Percentiles rank a stretch among this genome's conserved stretches.
Evolutionary conservation across 2,113 vertebrate species (phyloP).

Genomic region (Lepus timidus): DNA sequence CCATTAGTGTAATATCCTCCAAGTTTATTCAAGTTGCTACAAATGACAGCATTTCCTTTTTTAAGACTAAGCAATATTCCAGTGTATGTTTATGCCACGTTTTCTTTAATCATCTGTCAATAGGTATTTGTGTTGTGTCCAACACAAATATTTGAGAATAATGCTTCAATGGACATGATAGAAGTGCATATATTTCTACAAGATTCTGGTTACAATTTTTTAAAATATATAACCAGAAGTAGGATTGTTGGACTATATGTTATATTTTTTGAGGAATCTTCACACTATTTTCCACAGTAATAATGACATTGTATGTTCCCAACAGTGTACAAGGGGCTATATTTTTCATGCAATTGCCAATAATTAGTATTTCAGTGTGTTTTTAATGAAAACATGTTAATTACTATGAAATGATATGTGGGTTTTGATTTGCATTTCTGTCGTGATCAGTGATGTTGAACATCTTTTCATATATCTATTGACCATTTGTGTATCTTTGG

Average conservation of each 20-base stretch:
- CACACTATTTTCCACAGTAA: neutral
- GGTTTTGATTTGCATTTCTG: neutral
- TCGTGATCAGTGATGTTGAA: neutral
- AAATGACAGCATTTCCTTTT: neutral
- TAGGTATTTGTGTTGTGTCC: neutral
- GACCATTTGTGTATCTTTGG: neutral
- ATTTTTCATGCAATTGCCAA: neutral
- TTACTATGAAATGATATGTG: neutral
- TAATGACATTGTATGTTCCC: neutral
- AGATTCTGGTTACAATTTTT: neutral
- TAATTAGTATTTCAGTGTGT: neutral
- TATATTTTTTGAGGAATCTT: neutral
- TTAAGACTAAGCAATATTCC: neutral
- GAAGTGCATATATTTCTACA: neutral
- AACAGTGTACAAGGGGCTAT: neutral
- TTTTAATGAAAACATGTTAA: neutral
- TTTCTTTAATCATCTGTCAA: neutral
- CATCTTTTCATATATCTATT: neutral
- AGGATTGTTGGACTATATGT: neutral
- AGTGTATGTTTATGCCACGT: neutral
- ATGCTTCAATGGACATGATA: neutral
- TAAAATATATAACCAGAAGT: neutral
- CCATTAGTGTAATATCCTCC: neutral
- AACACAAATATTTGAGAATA: neutral
- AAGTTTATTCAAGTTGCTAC: too few species aligned